phyloP scores from a whole-genome alignment of 2,888 invertebrate species.

The Xanthia icteritia region DNA sequence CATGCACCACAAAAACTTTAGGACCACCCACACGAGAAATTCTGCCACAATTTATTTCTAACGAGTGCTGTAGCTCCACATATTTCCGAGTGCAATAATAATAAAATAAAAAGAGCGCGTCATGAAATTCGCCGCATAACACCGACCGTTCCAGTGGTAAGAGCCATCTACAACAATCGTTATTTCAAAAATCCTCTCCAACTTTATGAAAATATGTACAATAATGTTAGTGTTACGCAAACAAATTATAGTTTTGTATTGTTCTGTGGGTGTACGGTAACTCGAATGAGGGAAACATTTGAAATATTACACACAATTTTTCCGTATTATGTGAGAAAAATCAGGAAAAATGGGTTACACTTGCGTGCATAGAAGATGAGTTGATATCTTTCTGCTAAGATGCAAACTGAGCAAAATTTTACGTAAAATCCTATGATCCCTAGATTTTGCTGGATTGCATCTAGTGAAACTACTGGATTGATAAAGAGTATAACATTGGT shows the following conservation, averaged over 20 bases:
- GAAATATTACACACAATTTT: slow-evolving; percentile 45
- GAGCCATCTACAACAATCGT: slow-evolving; percentile 42
- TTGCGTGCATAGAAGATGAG: slow-evolving; percentile 26
- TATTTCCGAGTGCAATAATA: slow-evolving; percentile 61
- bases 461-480: neutral
- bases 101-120: slow-evolving; percentile 61
- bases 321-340: slow-evolving; percentile 22
- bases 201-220: slow-evolving; percentile 63
- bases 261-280: slow-evolving; percentile 32
- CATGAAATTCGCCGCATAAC: slow-evolving; percentile 52
- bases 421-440: neutral
- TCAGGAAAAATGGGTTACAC: slow-evolving; percentile 26
- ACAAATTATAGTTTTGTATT: slow-evolving; percentile 60
- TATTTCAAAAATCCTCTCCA: slow-evolving; percentile 57
- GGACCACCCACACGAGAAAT: slow-evolving; percentile 32
- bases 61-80: slow-evolving; percentile 44
- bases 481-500: neutral
- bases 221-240: slow-evolving; percentile 53
- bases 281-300: slow-evolving; percentile 21
- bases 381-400: slow-evolving; percentile 19
- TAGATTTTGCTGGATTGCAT: neutral
- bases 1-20: slow-evolving; percentile 31
- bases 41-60: slow-evolving; percentile 52
- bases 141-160: slow-evolving; percentile 35
- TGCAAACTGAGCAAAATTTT: slow-evolving; percentile 7